Conservation (phyloP, 2,888 invertebrate genomes). For the Julus scanicus region DNA sequence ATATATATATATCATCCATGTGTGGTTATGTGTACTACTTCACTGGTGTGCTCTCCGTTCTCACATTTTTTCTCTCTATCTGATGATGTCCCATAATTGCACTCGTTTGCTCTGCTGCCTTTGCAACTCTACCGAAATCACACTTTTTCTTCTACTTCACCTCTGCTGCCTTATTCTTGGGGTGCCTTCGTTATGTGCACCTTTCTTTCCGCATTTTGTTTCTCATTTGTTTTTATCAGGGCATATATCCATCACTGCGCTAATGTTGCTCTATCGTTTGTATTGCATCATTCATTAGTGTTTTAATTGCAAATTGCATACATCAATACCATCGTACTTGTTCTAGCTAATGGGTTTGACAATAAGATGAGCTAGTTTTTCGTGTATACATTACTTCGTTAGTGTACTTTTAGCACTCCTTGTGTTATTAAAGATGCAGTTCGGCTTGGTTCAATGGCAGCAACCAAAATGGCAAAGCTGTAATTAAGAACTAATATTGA, state of each 20-base stretch:
- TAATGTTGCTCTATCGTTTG: neutral
- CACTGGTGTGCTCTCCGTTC: neutral
- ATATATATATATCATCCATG: constrained; percentile 44
- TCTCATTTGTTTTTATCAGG: constrained; percentile 42
- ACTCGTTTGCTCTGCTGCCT: constrained; percentile 34
- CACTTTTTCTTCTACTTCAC: neutral
- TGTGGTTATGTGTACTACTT: constrained; percentile 22
- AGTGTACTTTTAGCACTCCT: neutral
- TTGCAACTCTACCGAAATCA: neutral
- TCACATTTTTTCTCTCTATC: constrained; percentile 2
- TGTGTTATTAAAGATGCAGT: neutral
- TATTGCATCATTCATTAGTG: neutral
- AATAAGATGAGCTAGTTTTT: neutral
- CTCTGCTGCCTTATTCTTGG: neutral
- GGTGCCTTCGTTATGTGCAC: neutral
- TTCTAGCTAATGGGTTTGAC: neutral
- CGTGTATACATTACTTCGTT: neutral
- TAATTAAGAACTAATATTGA: no score
- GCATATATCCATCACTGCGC: constrained; percentile 34
- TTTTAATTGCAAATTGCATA: neutral
- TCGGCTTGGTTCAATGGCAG: neutral
- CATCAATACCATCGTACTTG: neutral
- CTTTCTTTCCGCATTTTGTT: neutral
- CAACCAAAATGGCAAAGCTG: no score
- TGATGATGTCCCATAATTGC: constrained; percentile 7